phyloP scores from a whole-genome alignment of 2,888 invertebrate genomes.

The Lysandra coridon region DNA sequence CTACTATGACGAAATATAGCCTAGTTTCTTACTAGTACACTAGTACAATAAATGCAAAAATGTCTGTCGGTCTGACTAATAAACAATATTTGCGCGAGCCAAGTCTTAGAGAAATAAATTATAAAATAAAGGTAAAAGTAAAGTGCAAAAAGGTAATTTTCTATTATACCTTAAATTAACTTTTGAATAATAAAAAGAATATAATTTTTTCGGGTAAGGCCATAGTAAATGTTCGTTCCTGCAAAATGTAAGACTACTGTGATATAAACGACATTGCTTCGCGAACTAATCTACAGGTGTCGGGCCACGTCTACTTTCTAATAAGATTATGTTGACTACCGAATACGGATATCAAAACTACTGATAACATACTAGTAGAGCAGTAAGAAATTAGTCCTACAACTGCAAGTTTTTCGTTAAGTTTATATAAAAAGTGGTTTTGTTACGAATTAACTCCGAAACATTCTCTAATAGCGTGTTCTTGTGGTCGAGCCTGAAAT shows the following conservation, averaged over 20 bases:
- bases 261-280: no score
- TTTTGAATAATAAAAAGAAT: no score
- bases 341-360: not conserved
- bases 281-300: no score
- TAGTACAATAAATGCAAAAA: not conserved
- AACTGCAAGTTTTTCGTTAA: not conserved
- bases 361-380: not conserved
- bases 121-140: no score
- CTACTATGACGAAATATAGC: not conserved
- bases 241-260: no score
- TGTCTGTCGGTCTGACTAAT: not conserved
- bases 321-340: not conserved
- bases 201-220: no score
- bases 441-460: slow-evolving; percentile 6
- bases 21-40: not conserved
- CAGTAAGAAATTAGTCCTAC: not conserved
- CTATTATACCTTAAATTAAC: no score
- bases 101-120: no score
- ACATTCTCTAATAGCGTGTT: slow-evolving; percentile 6
- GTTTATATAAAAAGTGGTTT: not conserved
- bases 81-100: no score
- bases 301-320: not conserved
- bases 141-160: no score
- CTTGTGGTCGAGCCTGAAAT: not conserved
- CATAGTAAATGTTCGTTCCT: no score